phyloP scores from a whole-genome alignment of 2,797 vertebrate genomes.

The Cirrhinus molitorella region DNA sequence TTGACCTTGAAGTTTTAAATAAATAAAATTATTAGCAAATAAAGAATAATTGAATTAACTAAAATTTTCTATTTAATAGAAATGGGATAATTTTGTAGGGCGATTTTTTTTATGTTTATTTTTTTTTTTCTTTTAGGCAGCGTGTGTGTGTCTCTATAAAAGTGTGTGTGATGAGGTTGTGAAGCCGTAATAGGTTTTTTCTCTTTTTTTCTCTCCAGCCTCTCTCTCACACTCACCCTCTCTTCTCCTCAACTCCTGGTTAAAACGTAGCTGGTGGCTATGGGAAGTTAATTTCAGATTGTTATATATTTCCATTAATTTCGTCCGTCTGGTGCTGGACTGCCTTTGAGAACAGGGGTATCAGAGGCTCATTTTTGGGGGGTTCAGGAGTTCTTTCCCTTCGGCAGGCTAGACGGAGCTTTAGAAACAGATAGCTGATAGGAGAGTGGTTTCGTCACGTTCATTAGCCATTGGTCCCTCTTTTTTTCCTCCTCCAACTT shows the following conservation, averaged over 20 bases:
- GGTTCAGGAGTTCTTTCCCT: constrained; percentile 60
- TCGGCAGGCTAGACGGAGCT: constrained; percentile 63
- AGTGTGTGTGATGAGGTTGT: constrained; percentile 65
- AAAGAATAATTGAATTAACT: background rate
- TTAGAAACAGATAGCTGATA: constrained; percentile 69
- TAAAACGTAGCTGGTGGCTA: constrained; percentile 87
- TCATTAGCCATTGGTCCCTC: constrained; percentile 67
- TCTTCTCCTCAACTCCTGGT: constrained; percentile 74
- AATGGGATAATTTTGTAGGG: background rate
- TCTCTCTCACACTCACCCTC: constrained; percentile 68
- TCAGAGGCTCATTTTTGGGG: constrained; percentile 65
- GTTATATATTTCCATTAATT: constrained; percentile 91
- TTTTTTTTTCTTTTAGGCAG: background rate
- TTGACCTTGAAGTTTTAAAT: background rate
- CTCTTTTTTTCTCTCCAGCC: constrained; percentile 36
- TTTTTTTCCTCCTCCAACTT: constrained; percentile 52
- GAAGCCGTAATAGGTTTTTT: constrained; percentile 80
- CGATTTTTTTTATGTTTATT: too few species aligned
- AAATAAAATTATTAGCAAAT: background rate
- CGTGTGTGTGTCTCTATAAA: constrained; percentile 25
- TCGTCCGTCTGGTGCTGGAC: constrained; percentile 75
- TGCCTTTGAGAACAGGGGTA: constrained; percentile 67
- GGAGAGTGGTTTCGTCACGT: constrained; percentile 69
- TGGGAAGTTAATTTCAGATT: constrained; percentile 93
- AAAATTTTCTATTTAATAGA: background rate